A percentile compares a stretch with the other conserved stretches of the same genome.
phyloP scores from a whole-genome alignment of 30 jellyfish, hydroid and myxozoan genomes.

The Turritopsis rubra region DNA sequence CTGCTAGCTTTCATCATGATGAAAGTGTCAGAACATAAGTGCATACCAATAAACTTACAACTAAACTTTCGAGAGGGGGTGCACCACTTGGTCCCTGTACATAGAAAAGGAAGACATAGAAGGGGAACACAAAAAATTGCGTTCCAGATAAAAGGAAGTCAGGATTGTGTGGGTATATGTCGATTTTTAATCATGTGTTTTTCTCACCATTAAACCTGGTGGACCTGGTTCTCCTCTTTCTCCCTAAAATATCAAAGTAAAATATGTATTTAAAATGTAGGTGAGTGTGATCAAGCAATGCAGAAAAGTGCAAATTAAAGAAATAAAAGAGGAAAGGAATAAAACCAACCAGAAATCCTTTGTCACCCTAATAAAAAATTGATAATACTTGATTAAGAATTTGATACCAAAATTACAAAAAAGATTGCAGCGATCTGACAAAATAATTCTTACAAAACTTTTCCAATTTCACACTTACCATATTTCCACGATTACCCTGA shows the following conservation, averaged over 20 bases:
- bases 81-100: constrained; percentile 46
- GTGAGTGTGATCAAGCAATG: too few relatives aligned
- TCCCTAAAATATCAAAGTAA: constrained; percentile 3
- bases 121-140: neutral
- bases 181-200: neutral
- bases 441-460: neutral
- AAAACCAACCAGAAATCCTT: constrained; percentile 4
- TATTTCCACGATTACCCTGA: neutral
- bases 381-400: too few relatives aligned
- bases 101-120: neutral
- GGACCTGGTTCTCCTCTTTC: constrained; percentile 27
- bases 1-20: too few relatives aligned
- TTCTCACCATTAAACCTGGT: constrained; percentile 16
- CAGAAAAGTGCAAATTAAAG: neutral
- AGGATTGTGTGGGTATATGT: too few relatives aligned
- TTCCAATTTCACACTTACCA: neutral
- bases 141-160: too few relatives aligned
- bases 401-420: too few relatives aligned
- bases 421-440: neutral
- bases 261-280: too few relatives aligned
- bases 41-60: constrained; percentile 59
- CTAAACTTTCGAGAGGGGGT: constrained; percentile 57
- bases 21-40: too few relatives aligned
- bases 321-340: neutral
- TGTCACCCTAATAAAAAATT: constrained; percentile 5